Conservation (phyloP, 2,113 vertebrate species). For the human (Homo sapiens) region GRCh38 chr5:4906001-4906500, state of each 20-base stretch:
- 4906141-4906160: background rate
- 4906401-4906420: accelerated
- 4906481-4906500: accelerated
- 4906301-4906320: background rate
- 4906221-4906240: background rate
- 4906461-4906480: no score
- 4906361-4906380: accelerated
- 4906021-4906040: background rate
- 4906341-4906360: background rate
- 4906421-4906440: accelerated
- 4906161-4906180: background rate
- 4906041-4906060: background rate
- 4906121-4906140: background rate
- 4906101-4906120: background rate
- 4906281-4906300: accelerated
- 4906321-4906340: background rate
- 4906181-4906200: constrained; percentile 14
- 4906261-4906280: background rate
- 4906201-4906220: background rate
- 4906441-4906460: background rate
- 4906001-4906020: background rate
- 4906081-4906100: background rate
- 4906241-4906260: background rate
- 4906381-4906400: background rate
- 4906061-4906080: background rate